These are phyloP conservation scores for Hesperophylax magnus DNA, from an alignment of 1,140 invertebrate genomes.

Conservation along the genomic window DNA sequence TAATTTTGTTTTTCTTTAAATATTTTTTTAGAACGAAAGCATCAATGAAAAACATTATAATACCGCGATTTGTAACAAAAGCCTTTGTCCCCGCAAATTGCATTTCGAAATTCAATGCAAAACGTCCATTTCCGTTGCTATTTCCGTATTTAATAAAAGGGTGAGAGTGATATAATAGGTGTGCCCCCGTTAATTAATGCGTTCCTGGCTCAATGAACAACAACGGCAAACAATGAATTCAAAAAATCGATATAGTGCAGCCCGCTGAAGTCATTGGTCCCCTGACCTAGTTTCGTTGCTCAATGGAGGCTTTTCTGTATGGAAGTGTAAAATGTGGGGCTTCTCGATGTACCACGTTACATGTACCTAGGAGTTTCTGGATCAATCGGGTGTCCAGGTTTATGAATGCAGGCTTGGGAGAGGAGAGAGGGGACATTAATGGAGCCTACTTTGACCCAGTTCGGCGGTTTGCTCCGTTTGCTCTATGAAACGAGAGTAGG, in stretches of 20 bases:
- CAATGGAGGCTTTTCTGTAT: slow-evolving; percentile 40
- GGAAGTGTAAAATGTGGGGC: slow-evolving; percentile 28
- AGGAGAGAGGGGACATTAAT: neutral
- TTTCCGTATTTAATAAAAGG: too few species aligned
- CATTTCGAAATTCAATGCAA: too few species aligned
- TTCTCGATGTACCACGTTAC: neutral
- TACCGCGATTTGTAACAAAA: too few species aligned
- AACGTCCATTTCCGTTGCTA: too few species aligned
- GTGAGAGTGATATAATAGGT: too few species aligned
- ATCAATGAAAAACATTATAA: too few species aligned
- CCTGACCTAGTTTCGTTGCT: slow-evolving; percentile 24
- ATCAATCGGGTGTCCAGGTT: slow-evolving; percentile 47
- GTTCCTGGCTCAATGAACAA: too few species aligned
- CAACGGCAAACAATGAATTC: slow-evolving; percentile 6
- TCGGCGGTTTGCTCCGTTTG: neutral
- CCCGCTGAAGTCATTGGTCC: slow-evolving; percentile 20
- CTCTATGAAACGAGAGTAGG: neutral
- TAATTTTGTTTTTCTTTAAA: too few species aligned
- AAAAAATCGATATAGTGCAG: slow-evolving; percentile 27
- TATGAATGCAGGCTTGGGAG: slow-evolving; percentile 45
- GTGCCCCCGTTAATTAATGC: too few species aligned
- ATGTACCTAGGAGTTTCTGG: slow-evolving; percentile 1
- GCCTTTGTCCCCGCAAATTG: too few species aligned
- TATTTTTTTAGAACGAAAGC: too few species aligned
- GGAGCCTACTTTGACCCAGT: slow-evolving; percentile 43